Conservation (phyloP, 37 sponge, comb jelly and placozoan species). For the Cliona cf. orientalis region DNA sequence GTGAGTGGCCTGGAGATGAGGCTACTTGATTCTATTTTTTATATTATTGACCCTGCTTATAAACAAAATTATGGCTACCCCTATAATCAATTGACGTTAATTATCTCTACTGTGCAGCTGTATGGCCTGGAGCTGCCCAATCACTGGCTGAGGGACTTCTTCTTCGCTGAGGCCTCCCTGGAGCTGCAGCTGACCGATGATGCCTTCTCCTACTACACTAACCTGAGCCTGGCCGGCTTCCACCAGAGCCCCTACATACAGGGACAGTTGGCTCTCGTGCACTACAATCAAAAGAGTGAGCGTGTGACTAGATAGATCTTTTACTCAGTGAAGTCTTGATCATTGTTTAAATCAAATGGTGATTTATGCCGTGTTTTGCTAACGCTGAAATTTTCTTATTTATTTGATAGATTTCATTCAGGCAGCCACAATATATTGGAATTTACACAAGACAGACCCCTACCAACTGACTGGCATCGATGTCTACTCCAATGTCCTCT, state of each 20-base stretch:
- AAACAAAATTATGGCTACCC: too few relatives aligned
- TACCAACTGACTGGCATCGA: constrained; percentile 67
- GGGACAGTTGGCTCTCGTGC: constrained; percentile 66
- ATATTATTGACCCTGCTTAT: too few relatives aligned
- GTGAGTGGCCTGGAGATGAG: too few relatives aligned
- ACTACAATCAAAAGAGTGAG: constrained; percentile 74
- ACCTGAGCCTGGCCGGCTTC: constrained; percentile 58
- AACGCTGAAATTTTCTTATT: not conserved
- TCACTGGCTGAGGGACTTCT: constrained; percentile 93
- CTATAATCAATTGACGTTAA: too few relatives aligned
- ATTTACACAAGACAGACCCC: constrained; percentile 65
- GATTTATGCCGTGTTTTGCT: not conserved
- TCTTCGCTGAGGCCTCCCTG: constrained; percentile 71
- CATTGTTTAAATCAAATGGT: not conserved
- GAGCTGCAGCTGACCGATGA: constrained; percentile 75
- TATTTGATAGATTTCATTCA: constrained; percentile 54
- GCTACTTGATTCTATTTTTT: too few relatives aligned
- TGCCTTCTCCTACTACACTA: constrained; percentile 78
- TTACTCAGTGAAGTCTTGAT: not conserved
- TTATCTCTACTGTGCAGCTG: too few relatives aligned
- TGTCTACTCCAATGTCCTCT: constrained; percentile 86
- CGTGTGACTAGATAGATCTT: not conserved
- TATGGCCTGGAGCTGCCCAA: constrained; percentile 66
- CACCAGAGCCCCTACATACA: constrained; percentile 52
- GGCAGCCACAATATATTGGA: constrained; percentile 57